Base-by-base conservation (phyloP, 2,797 vertebrate genomes). In the Clarias platycephalus region DNA sequence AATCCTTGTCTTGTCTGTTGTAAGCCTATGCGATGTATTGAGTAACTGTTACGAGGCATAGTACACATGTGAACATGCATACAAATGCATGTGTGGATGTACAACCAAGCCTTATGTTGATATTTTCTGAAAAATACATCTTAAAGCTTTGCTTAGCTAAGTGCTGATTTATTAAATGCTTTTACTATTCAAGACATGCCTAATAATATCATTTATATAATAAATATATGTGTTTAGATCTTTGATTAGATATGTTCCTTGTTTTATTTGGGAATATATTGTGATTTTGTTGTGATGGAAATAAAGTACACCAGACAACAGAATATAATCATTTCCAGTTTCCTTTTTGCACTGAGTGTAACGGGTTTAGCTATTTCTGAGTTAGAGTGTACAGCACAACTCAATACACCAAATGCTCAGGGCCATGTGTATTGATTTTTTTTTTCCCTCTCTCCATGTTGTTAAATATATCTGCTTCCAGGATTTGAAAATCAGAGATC, bases 341-440 rank as follows among this genome's bases (percentile, higher is more conserved):
- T 76, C 40, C 40, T 83, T 80, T 64, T 80, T 85, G 37, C 26
- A 10, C 81, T 24, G 70, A 62, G 37, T 28, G 37, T 66, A 20
- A 40, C 49, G 26, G 44, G 28, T 81, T 34, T 70, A 64, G 60
- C 67, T 84, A 53, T 87, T 75, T 75, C 77, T 80, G 70, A 75
- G 68, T 83, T 86, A 71, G 68, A 77, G 55, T 83, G 44, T 77
- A 84, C 71, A 62, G 80, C 60, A 87, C 63, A 57, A 80, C 67
- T 83, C 74, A 63, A 75, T 60, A n/a, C 77, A 84, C 83, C 80
- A 86, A 66, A 66, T 84, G 81, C 82, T 78, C n/a, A 71, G 18
- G 76, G 82, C 75, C 66, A 83, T 80, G 76, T 64, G 20, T 86
- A 90, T 89, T 79, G 86, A 89, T 91, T 89, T 86, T 82, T 89